Percentiles rank a stretch among this genome's conserved stretches.
These are phyloP conservation scores for Diabrotica undecimpunctata DNA, from an alignment of 1,140 invertebrate species.

Conservation along the genomic window DNA sequence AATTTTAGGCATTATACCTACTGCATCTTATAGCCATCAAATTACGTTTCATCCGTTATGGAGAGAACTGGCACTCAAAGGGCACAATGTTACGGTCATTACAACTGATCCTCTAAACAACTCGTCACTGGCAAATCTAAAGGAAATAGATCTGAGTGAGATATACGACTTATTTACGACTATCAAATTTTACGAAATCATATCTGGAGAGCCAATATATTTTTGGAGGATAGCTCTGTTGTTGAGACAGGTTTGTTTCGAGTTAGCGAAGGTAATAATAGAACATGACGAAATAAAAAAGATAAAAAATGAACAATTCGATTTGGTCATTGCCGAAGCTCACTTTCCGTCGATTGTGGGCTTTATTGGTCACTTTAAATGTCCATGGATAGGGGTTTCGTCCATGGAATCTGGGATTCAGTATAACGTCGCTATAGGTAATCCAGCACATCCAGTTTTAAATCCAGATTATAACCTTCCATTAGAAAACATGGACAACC, in stretches of 20 bases:
- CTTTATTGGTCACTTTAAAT: slow-evolving; percentile 35
- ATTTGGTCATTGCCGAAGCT: slow-evolving; percentile 43
- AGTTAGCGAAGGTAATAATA: not conserved
- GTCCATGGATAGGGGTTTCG: slow-evolving; percentile 38
- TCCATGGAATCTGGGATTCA: slow-evolving; percentile 27
- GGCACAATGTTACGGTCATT: slow-evolving; percentile 35
- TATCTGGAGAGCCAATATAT: slow-evolving; percentile 6
- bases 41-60: slow-evolving; percentile 49
- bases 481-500: slow-evolving; percentile 13
- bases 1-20: slow-evolving; percentile 53
- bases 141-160: slow-evolving; percentile 35
- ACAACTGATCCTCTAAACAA: slow-evolving; percentile 34
- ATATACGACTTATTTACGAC: slow-evolving; percentile 22
- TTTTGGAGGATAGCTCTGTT: slow-evolving; percentile 3
- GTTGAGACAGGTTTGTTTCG: not conserved
- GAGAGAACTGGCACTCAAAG: slow-evolving; percentile 29
- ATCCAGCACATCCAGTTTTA: slow-evolving; percentile 47
- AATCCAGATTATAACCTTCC: slow-evolving; percentile 43
- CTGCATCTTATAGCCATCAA: slow-evolving; percentile 56
- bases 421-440: slow-evolving; percentile 43
- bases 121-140: slow-evolving; percentile 28
- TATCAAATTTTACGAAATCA: slow-evolving; percentile 8
- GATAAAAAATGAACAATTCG: slow-evolving; percentile 29
- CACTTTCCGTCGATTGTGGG: slow-evolving; percentile 30
- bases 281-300: not conserved